phyloP scores from a whole-genome alignment of 2,797 vertebrate species.

The Danio tinwini region DNA sequence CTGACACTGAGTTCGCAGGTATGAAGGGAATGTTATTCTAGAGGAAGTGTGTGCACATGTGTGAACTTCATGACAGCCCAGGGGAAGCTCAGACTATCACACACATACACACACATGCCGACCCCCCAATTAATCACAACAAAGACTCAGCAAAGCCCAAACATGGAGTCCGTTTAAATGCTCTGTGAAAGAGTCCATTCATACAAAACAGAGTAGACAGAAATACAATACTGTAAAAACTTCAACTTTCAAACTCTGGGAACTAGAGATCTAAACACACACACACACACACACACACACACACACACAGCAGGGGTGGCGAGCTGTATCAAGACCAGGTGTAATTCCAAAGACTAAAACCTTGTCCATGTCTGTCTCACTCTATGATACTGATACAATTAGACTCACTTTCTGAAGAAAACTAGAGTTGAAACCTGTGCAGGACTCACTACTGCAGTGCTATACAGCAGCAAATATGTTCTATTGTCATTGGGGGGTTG shows the following conservation, averaged over 20 bases:
- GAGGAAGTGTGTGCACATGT: constrained; percentile 61
- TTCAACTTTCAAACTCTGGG: constrained; percentile 44
- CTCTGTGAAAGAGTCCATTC: constrained; percentile 67
- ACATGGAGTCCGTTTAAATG: constrained; percentile 53
- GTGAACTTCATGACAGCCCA: constrained; percentile 41
- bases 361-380: too few species aligned
- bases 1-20: constrained; percentile 53
- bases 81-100: constrained; percentile 6
- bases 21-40: constrained; percentile 79
- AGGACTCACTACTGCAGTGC: background rate
- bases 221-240: constrained; percentile 54
- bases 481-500: too few species aligned
- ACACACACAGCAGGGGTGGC: constrained; percentile 15
- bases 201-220: constrained; percentile 45
- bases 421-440: background rate
- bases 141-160: constrained; percentile 61
- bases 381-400: background rate
- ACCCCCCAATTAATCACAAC: constrained; percentile 68
- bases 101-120: constrained; percentile 5
- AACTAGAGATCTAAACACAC: constrained; percentile 33
- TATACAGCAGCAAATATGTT: background rate
- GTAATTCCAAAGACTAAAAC: constrained; percentile 28
- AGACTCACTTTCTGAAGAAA: background rate
- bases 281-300: background rate
- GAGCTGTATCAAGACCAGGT: constrained; percentile 29